Evolutionary conservation across 2,888 invertebrate genomes (phyloP).

Genomic region (Hofmannophila pseudospretella): DNA sequence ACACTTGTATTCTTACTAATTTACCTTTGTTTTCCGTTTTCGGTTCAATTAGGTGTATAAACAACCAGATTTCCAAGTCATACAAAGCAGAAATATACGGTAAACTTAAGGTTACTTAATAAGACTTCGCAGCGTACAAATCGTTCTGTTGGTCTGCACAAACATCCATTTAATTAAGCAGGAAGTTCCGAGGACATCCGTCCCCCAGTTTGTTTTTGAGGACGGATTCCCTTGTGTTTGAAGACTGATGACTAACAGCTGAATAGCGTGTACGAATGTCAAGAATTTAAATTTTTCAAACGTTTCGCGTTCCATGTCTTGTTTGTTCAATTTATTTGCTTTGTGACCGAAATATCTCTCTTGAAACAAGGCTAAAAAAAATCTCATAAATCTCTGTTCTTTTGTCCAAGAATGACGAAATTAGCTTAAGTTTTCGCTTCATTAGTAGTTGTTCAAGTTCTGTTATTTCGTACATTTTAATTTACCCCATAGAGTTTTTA

Average conservation of each 20-base stretch:
- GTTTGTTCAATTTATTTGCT: neutral
- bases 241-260: conserved; percentile 37
- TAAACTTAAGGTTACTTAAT: conserved; percentile 29
- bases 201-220: conserved; percentile 38
- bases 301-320: neutral
- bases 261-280: conserved; percentile 41
- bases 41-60: neutral
- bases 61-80: neutral
- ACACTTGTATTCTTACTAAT: no score
- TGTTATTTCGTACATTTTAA: no score
- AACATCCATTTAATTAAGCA: conserved; percentile 55
- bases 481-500: no score
- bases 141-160: conserved; percentile 31
- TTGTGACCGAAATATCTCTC: neutral
- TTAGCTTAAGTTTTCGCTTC: no score
- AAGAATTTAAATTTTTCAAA: conserved; percentile 27
- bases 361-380: neutral
- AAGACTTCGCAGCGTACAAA: conserved; percentile 33
- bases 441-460: no score
- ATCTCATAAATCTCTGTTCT: no score
- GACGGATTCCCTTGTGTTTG: conserved; percentile 40
- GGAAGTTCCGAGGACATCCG: conserved; percentile 46
- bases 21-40: no score
- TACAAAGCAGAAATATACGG: no score
- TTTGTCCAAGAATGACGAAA: no score